Evolutionary conservation across 2,888 invertebrate species (phyloP).

Genomic region (Heterodera filipjevi): DNA sequence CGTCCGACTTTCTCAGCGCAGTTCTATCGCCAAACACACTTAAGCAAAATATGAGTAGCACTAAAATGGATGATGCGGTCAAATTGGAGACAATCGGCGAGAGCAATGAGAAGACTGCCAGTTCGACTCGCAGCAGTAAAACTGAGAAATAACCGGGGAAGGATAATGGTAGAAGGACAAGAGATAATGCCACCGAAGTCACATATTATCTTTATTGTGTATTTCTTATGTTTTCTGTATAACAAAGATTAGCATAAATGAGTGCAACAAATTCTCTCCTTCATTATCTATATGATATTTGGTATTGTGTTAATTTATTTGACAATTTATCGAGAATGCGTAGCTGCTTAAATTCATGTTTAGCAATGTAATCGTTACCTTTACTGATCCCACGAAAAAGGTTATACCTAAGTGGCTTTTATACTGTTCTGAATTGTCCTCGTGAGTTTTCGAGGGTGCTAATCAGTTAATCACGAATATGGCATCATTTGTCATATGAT

Average conservation of each 20-base stretch:
- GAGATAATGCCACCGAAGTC: too few species aligned
- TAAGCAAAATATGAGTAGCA: conserved; percentile 16
- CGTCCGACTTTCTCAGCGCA: conserved; percentile 17
- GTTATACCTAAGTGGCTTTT: too few species aligned
- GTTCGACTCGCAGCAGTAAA: not conserved
- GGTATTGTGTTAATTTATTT: not conserved
- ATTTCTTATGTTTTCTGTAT: too few species aligned
- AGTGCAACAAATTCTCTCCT: not conserved
- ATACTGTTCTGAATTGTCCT: too few species aligned
- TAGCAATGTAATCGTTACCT: too few species aligned
- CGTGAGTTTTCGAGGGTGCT: too few species aligned
- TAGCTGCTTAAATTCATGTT: too few species aligned
- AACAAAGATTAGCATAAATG: too few species aligned
- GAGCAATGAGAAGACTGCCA: not conserved
- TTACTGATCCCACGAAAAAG: too few species aligned
- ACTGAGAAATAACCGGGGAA: not conserved
- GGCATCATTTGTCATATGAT: too few species aligned
- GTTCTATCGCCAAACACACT: conserved; percentile 21
- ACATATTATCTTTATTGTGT: too few species aligned
- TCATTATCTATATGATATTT: not conserved
- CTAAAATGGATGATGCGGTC: not conserved
- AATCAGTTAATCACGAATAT: too few species aligned
- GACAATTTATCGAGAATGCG: not conserved
- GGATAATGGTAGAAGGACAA: not conserved
- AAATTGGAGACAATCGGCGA: conserved; percentile 9